Evolutionary conservation across 1,140 invertebrate species (phyloP).

Genomic region (Campoletis sonorensis): DNA sequence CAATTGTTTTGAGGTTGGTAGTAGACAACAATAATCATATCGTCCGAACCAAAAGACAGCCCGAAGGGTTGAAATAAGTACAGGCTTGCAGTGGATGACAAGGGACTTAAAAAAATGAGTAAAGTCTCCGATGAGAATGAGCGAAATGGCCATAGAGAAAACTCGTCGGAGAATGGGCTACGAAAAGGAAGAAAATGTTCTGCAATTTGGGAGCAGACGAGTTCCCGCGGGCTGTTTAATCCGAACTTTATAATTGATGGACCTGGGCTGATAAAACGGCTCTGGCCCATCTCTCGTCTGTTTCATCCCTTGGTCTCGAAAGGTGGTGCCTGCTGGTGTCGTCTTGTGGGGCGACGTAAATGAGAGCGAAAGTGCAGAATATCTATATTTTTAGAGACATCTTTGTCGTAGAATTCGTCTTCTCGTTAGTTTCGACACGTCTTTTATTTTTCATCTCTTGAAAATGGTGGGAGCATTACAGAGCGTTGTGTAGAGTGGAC

Average conservation of each 20-base stretch:
- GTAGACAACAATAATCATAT: too few species aligned
- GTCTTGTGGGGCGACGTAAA: not conserved
- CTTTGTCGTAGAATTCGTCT: not conserved
- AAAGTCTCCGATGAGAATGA: too few species aligned
- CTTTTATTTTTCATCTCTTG: not conserved
- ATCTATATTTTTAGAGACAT: not conserved
- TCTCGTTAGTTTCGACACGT: not conserved
- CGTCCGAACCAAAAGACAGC: not conserved
- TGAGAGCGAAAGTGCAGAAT: not conserved
- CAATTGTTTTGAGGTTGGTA: too few species aligned
- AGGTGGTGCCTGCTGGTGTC: not conserved
- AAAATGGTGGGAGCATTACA: not conserved
- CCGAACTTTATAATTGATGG: conserved; percentile 47
- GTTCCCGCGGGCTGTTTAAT: conserved; percentile 34
- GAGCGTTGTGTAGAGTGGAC: too few species aligned
- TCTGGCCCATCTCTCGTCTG: not conserved
- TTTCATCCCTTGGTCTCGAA: not conserved
- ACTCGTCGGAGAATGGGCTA: not conserved
- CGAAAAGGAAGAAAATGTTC: not conserved
- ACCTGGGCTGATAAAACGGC: conserved; percentile 27
- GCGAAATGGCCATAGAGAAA: too few species aligned
- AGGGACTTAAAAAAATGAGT: not conserved
- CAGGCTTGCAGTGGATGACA: not conserved
- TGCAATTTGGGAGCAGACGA: conserved; percentile 31
- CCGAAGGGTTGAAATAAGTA: too few species aligned